Evolutionary conservation across 2,888 invertebrate species (phyloP), one percentile per base, ranked within the genome.

Genomic region (Spisula subtruncata): DNA sequence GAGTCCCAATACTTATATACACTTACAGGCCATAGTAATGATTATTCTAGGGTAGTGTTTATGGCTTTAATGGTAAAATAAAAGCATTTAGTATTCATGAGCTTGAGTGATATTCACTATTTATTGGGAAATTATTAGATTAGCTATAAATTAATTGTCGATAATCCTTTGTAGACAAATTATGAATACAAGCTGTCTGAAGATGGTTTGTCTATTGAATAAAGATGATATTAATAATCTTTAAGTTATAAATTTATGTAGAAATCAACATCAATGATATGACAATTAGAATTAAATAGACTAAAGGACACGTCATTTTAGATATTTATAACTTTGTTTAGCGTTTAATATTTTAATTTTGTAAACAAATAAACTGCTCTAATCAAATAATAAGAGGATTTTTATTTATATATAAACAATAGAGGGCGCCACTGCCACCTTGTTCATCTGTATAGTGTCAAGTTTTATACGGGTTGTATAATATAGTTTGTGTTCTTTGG

Each of bases 381-480:
- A n/a, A 79, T 84, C 75, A 85, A 80, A 80, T 20, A 85, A 32
- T 54, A 56, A 29, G 56, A 41, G 54, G 32, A 79, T 79, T 79
- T 85, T 84, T 85, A 48, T 71, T 85, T 85, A 80, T 80, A 80
- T 41, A n/a, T 20, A 54, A 32, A 54, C 29, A 80, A 54, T 79
- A 80, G 54, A 20, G 41, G 85, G 85, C 85, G 85, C 85, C 85
- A 25, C 75, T 41, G 51, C 32, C 85, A 80, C 85, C 85, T 85
- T 56, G 54, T 85, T 60, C 46, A 80, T 79, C 32, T 80, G 20
- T 41, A 35, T 85, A 80, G 79, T 85, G 51, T 56, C 32, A 80
- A 35, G 75, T 85, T 85, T 85, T 85, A 85, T 85, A 80, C 14
- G 85, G 14, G 48, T 54, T 79, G 79, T 85, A 85, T 85, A 80